Conservation (phyloP, 2,113 vertebrate genomes). For the Lepisosteus osseus region DNA sequence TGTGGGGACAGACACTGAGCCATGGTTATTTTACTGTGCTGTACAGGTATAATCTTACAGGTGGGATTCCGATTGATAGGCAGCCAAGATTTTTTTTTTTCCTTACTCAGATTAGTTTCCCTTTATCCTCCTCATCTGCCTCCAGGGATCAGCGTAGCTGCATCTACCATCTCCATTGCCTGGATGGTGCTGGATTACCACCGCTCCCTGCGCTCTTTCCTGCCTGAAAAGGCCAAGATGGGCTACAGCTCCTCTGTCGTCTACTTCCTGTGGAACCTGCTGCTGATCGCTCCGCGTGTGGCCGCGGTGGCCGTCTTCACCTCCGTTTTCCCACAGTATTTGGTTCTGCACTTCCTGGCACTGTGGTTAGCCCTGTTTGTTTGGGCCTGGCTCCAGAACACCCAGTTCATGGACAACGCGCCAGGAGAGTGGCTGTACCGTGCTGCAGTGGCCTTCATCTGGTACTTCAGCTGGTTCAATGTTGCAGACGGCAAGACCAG, state of each 20-base stretch:
- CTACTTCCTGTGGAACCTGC: conserved; percentile 92
- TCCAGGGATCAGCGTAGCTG: conserved; percentile 74
- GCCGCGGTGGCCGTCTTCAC: conserved; percentile 74
- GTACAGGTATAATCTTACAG: not conserved
- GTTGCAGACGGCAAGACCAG: conserved; percentile 73
- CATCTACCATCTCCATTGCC: conserved; percentile 74
- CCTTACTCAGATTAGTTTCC: too few species aligned
- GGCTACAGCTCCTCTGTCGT: conserved; percentile 58
- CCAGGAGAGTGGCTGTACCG: conserved; percentile 82
- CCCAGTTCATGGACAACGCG: conserved; percentile 75
- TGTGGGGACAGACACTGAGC: too few species aligned
- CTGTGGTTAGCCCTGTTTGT: conserved; percentile 73
- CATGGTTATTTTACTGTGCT: not conserved
- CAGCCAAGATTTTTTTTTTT: too few species aligned
- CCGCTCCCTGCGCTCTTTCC: conserved; percentile 82
- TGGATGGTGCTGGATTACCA: conserved; percentile 95
- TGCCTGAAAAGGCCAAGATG: conserved; percentile 73
- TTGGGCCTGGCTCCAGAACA: conserved; percentile 81
- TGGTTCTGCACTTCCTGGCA: conserved; percentile 68
- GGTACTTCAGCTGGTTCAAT: conserved; percentile 97
- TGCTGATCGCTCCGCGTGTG: conserved; percentile 81
- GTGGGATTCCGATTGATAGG: too few species aligned
- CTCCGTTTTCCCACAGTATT: conserved; percentile 59
- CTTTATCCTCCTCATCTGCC: conserved; percentile 18
- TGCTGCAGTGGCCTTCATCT: conserved; percentile 74